A percentile compares a stretch with the other conserved stretches of the same genome.
Evolutionary conservation across 2,888 invertebrate genomes (phyloP).

Genomic region (Nipponacmea schrenckii): DNA sequence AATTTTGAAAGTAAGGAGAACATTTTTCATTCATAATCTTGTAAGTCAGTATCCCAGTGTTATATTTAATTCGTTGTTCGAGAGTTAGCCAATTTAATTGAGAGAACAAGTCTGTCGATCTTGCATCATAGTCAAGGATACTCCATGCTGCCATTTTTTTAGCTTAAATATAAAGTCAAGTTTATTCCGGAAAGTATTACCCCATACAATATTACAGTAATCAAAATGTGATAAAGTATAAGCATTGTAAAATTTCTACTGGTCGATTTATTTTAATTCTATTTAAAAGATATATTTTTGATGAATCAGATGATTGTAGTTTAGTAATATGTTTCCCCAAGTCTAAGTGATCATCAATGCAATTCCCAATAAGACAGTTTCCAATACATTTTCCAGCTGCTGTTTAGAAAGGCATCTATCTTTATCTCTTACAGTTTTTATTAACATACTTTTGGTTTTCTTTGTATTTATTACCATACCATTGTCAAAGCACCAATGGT

Average conservation of each 20-base stretch:
- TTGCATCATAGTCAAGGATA: neutral
- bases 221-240: neutral
- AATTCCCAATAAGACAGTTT: no score
- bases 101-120: no score
- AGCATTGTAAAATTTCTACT: neutral
- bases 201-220: neutral
- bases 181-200: neutral
- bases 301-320: no score
- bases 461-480: no score
- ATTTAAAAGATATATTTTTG: neutral
- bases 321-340: no score
- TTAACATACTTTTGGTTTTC: neutral
- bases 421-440: neutral
- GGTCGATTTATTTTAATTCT: slow-evolving; percentile 1
- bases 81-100: no score
- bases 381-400: neutral
- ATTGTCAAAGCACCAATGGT: no score
- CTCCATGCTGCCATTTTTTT: neutral
- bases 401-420: neutral
- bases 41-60: no score
- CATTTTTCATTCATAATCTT: no score
- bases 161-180: neutral
- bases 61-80: no score
- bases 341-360: no score
- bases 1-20: no score